phyloP scores from a whole-genome alignment of 2,113 vertebrate species.

The Cryptotis parvus region DNA sequence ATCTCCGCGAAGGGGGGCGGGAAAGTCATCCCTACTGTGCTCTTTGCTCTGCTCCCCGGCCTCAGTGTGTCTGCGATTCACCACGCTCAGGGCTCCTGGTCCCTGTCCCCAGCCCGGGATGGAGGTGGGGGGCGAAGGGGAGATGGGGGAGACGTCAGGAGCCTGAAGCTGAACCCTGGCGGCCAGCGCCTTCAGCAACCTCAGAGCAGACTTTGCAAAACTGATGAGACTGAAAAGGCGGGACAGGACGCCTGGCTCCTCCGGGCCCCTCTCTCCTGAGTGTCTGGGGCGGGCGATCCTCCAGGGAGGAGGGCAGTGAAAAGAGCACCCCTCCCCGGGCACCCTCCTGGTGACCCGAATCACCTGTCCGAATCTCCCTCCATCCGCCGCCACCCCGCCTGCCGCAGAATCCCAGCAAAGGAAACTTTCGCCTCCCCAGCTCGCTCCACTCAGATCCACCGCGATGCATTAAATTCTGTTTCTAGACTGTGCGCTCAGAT shows the following conservation, averaged over 20 bases:
- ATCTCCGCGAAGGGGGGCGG: constrained; percentile 64
- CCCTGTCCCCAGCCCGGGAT: neutral
- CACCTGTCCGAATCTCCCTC: constrained; percentile 80
- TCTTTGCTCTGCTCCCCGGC: constrained; percentile 5
- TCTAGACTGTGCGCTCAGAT: constrained; percentile 85
- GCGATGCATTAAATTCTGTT: constrained; percentile 89
- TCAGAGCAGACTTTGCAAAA: constrained; percentile 11
- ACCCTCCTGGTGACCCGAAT: constrained; percentile 82
- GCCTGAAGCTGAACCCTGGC: constrained; percentile 8
- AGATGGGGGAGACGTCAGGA: neutral
- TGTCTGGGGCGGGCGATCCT: neutral
- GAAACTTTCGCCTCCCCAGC: constrained; percentile 59
- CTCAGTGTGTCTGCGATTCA: constrained; percentile 52
- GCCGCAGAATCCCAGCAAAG: constrained; percentile 65
- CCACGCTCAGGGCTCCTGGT: neutral
- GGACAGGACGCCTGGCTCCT: constrained; percentile 23
- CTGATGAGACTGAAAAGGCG: neutral
- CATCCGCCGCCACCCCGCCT: constrained; percentile 75
- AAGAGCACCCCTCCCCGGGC: neutral
- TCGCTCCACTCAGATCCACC: constrained; percentile 26
- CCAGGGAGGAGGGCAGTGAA: constrained; percentile 16
- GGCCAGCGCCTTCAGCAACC: neutral
- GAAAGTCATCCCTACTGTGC: constrained; percentile 51
- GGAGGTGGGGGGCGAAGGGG: neutral
- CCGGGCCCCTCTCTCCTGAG: neutral